Percentiles rank a stretch among this genome's conserved stretches.
These are phyloP conservation scores for Uria lomvia DNA, from an alignment of 2,113 vertebrate genomes.

Conservation along the genomic window DNA sequence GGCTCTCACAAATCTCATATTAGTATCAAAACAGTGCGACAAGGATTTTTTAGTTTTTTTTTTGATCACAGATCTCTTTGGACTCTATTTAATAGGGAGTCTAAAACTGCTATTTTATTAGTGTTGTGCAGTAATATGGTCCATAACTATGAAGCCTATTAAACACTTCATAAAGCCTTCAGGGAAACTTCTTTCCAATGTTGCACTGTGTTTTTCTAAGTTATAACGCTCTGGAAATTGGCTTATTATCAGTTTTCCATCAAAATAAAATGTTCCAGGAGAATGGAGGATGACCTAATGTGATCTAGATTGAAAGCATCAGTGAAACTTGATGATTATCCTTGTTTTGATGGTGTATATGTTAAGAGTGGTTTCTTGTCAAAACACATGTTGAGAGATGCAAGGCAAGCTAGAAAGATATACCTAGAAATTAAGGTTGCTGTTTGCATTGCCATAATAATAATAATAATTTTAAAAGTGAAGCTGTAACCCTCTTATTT, in stretches of 20 bases:
- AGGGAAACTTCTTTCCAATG: not conserved
- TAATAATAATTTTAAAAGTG: not conserved
- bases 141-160: conserved; percentile 26
- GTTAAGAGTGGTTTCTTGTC: not conserved
- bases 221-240: conserved; percentile 7
- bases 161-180: conserved; percentile 49
- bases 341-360: not conserved
- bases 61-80: not conserved
- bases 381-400: not conserved
- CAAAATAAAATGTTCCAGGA: not conserved
- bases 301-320: not conserved
- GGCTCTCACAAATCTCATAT: not conserved
- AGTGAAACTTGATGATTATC: not conserved
- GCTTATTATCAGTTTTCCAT: conserved; percentile 15
- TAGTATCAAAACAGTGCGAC: not conserved
- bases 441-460: not conserved
- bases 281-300: not conserved
- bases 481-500: not conserved
- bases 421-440: not conserved
- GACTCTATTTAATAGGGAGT: not conserved
- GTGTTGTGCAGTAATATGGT: conserved; percentile 20
- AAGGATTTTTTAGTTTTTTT: not conserved
- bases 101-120: conserved; percentile 27
- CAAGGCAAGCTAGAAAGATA: not conserved
- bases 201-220: conserved; percentile 3